phyloP scores from a whole-genome alignment of 2,888 invertebrate species.

The Volucella inflata region DNA sequence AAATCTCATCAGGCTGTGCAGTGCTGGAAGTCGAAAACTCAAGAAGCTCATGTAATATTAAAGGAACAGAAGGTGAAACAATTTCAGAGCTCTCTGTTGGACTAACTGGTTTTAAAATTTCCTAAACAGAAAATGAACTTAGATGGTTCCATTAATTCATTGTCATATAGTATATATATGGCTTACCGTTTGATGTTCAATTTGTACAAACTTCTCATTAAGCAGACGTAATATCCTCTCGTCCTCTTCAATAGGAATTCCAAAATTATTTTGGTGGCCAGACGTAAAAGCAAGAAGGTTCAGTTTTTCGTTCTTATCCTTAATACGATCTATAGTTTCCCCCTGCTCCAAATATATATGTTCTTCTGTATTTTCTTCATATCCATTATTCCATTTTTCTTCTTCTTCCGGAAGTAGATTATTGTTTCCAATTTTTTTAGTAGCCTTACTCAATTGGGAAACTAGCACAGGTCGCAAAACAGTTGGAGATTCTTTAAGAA shows the following conservation, averaged over 20 bases:
- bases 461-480: conserved; percentile 50
- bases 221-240: conserved; percentile 83
- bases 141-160: background rate
- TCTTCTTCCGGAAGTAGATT: conserved; percentile 32
- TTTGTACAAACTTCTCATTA: conserved; percentile 79
- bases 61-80: conserved; percentile 88
- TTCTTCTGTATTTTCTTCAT: background rate
- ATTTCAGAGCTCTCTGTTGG: conserved; percentile 69
- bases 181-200: conserved; percentile 71
- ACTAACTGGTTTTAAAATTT: conserved; percentile 15
- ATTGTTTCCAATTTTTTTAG: conserved; percentile 24
- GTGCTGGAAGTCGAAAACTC: conserved; percentile 78
- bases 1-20: conserved; percentile 77
- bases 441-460: conserved; percentile 11
- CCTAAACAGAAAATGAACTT: conserved; percentile 25
- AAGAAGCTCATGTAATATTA: conserved; percentile 81
- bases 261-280: conserved; percentile 87
- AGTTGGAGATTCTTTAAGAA: conserved; percentile 53
- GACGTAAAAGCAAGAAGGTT: conserved; percentile 84
- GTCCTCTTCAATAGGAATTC: conserved; percentile 87
- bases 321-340: conserved; percentile 16
- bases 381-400: conserved; percentile 19
- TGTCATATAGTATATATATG: background rate
- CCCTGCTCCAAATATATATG: conserved; percentile 22
- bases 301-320: conserved; percentile 69